Evolutionary conservation across 2,113 vertebrate genomes (phyloP), one percentile per base, ranked within the genome.

Genomic region (Chloropsis cyanopogon): DNA sequence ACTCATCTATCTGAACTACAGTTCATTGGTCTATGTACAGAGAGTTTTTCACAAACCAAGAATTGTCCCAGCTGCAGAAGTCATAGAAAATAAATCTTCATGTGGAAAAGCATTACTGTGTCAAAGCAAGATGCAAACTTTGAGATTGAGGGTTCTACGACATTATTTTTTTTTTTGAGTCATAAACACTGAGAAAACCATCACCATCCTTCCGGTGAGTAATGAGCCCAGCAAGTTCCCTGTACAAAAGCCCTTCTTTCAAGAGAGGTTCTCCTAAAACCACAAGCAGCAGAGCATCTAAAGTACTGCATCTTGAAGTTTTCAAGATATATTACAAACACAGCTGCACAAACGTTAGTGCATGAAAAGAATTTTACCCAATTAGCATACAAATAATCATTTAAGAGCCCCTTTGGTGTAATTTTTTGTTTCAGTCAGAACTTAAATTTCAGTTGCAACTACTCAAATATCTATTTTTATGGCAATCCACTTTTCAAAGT

Each of bases 291-390:
- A 71, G 5, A 83, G 69, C 63, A 89, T 84, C 85, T 85, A 79
- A 93, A 96, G 61, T 64, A 92, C 92, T 44, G 50, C 46, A 83
- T 90, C 89, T 95, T 72, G 72, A 85, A 88, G 82, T 96, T 97
- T 85, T 83, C 63, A 95, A 83, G 92, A 87, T 90, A 86, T 60
- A 91, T 92, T 92, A 94, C 90, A 96, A 96, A 93, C 92, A 96
- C 96, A 97, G 96, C 97, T 97, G 97, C 49, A 5, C 86, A 96
- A 96, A 95, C 1, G 13, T 88, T 92, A 94, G 93, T 59, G 65
- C 79, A 88, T 57, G 42, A 96, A 93, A 94, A 91, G 29, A 82
- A 89, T 87, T 88, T 77, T 82, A 80, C 76, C 57, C 72, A 91
- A 97, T 97, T 97, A 97, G 91, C 86, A 90, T 11, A 11, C 12